Percentiles rank a stretch among this genome's conserved stretches.
Evolutionary conservation across 2,888 invertebrate species (phyloP).

Genomic region (Leptopilina drosophilae): DNA sequence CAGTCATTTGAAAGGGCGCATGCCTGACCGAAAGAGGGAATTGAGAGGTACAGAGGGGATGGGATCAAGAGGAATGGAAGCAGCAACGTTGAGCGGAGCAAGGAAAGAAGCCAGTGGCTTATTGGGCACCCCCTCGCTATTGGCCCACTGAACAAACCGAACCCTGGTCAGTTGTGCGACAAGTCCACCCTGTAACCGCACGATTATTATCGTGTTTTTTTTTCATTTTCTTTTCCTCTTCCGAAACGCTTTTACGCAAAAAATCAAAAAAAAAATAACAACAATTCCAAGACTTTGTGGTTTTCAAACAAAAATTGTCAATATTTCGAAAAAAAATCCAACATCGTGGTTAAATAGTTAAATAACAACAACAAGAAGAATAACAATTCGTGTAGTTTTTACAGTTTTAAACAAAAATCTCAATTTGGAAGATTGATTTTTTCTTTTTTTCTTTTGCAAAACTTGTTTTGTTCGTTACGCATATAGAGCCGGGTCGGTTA

Average conservation of each 20-base stretch:
- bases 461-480: neutral
- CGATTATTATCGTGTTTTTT: constrained; percentile 35
- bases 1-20: constrained; percentile 63
- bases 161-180: constrained; percentile 66
- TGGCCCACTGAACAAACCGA: constrained; percentile 57
- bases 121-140: constrained; percentile 53
- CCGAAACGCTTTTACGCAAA: neutral
- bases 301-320: too few relatives aligned
- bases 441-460: too few relatives aligned
- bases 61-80: constrained; percentile 41
- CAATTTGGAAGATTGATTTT: too few relatives aligned
- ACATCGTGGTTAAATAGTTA: too few relatives aligned
- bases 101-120: constrained; percentile 53
- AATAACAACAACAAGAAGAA: too few relatives aligned
- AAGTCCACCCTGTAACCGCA: constrained; percentile 63
- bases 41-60: constrained; percentile 18
- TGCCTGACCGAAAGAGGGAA: constrained; percentile 59
- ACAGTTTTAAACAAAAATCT: too few relatives aligned
- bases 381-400: too few relatives aligned
- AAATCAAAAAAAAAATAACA: neutral
- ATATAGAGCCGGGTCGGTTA: constrained; percentile 14
- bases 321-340: too few relatives aligned
- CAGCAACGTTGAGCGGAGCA: constrained; percentile 37
- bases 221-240: neutral
- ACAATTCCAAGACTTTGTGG: neutral